Conservation (phyloP, 2,113 vertebrate species). For the Cynoglossus semilaevis region DNA sequence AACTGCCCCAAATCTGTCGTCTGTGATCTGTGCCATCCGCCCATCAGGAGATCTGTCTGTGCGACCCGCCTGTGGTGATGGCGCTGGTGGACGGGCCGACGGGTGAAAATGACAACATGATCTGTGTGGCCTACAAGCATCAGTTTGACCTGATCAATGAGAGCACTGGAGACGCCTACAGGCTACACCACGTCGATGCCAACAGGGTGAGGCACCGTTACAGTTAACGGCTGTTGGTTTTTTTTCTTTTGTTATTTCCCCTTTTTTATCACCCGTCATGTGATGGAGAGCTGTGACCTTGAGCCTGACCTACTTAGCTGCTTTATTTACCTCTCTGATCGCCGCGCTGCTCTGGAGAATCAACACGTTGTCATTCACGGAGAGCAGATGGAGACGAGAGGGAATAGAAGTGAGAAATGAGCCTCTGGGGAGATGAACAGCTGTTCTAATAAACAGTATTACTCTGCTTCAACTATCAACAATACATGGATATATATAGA, state of each 20-base stretch:
- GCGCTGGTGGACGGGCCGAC: constrained; percentile 91
- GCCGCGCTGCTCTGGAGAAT: constrained; percentile 26
- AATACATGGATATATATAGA: background rate
- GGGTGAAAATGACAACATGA: constrained; percentile 95
- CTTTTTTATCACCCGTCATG: background rate
- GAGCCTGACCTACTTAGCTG: background rate
- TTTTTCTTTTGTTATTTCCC: background rate
- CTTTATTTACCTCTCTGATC: constrained; percentile 47
- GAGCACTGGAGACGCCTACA: constrained; percentile 92
- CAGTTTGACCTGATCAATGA: constrained; percentile 97
- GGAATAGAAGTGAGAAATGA: constrained; percentile 9
- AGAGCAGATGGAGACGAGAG: constrained; percentile 22
- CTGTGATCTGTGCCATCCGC: background rate
- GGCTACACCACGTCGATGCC: constrained; percentile 90
- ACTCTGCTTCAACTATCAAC: constrained; percentile 10
- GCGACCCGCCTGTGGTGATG: constrained; percentile 90
- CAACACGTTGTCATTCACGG: constrained; percentile 37
- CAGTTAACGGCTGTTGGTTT: background rate
- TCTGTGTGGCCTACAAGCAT: constrained; percentile 96
- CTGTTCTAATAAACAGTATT: constrained; percentile 28
- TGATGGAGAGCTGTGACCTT: constrained; percentile 8
- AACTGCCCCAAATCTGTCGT: background rate
- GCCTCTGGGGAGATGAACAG: constrained; percentile 22
- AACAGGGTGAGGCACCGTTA: constrained; percentile 81
- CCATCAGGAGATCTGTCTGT: constrained; percentile 92